Conservation (phyloP, 2,888 invertebrate genomes). For the Euplexia lucipara region DNA sequence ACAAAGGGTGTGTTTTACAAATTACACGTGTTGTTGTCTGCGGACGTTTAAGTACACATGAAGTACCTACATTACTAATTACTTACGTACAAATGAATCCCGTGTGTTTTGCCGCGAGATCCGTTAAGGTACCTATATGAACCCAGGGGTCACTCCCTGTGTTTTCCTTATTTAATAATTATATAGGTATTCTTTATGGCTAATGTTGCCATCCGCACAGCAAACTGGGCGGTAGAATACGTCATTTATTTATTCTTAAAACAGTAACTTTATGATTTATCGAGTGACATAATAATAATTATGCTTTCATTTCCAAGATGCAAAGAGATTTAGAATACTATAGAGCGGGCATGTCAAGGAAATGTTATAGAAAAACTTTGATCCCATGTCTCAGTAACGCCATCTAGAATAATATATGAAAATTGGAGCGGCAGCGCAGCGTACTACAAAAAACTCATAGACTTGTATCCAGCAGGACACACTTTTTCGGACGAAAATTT, state of each 20-base stretch:
- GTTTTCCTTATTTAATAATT: conserved; percentile 41
- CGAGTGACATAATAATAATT: conserved; percentile 3
- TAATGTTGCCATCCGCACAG: conserved; percentile 19
- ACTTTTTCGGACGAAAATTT: too few relatives aligned
- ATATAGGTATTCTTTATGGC: not conserved
- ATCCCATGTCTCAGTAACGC: too few relatives aligned
- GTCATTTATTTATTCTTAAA: conserved; percentile 7
- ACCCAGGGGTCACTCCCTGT: not conserved
- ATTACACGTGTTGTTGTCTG: not conserved
- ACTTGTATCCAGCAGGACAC: too few relatives aligned
- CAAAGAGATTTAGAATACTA: too few relatives aligned
- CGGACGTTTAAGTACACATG: conserved; percentile 3
- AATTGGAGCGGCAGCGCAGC: too few relatives aligned
- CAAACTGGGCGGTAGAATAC: conserved; percentile 13
- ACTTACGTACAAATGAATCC: conserved; percentile 1
- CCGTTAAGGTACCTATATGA: not conserved
- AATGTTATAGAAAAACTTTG: too few relatives aligned
- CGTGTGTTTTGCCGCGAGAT: not conserved
- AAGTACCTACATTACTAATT: conserved; percentile 1
- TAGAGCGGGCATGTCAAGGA: too few relatives aligned
- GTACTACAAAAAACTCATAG: too few relatives aligned
- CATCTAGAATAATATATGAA: too few relatives aligned
- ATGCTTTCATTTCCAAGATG: conserved; percentile 7
- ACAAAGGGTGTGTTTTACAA: too few relatives aligned
- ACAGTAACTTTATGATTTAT: conserved; percentile 26